Conservation (phyloP, 2,888 invertebrate genomes). For the Altica lythri region DNA sequence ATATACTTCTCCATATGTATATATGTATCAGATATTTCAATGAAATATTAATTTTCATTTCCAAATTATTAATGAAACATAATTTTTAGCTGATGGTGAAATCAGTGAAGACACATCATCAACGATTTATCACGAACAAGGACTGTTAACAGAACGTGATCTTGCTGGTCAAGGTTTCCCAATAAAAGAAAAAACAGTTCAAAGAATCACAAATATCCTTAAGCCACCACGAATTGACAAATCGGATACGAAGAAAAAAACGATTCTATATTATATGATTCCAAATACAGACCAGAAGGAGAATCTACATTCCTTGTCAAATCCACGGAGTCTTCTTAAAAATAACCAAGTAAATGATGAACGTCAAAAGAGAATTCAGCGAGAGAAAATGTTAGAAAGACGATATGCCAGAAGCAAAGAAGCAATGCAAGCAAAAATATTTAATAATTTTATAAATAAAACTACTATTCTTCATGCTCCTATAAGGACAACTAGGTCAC, state of each 20-base stretch:
- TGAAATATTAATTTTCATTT: too few relatives aligned
- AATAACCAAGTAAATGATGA: slow-evolving; percentile 37
- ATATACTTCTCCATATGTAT: too few relatives aligned
- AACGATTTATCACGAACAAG: slow-evolving; percentile 22
- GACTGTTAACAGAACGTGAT: slow-evolving; percentile 28
- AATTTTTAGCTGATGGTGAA: slow-evolving; percentile 32
- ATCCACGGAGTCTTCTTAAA: slow-evolving; percentile 53
- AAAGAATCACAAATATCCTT: slow-evolving; percentile 38
- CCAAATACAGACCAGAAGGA: slow-evolving; percentile 51
- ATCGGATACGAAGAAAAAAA: slow-evolving; percentile 31
- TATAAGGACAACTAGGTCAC: slow-evolving; percentile 50
- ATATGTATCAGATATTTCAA: too few relatives aligned
- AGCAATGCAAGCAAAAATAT: slow-evolving; percentile 48
- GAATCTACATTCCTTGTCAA: slow-evolving; percentile 47
- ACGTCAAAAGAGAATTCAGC: slow-evolving; percentile 4
- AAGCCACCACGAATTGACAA: slow-evolving; percentile 40
- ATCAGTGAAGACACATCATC: slow-evolving; percentile 24
- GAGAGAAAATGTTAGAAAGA: slow-evolving; percentile 37
- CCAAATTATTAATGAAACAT: too few relatives aligned
- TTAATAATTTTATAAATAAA: slow-evolving; percentile 51
- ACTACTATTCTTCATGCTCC: slow-evolving; percentile 54
- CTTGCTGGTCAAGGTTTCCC: background rate
- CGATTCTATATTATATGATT: slow-evolving; percentile 46
- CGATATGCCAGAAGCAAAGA: slow-evolving; percentile 50
- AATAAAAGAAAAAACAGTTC: slow-evolving; percentile 4